Evolutionary conservation across 2,113 vertebrate genomes (phyloP).

Genomic region (Perccottus glenii): DNA sequence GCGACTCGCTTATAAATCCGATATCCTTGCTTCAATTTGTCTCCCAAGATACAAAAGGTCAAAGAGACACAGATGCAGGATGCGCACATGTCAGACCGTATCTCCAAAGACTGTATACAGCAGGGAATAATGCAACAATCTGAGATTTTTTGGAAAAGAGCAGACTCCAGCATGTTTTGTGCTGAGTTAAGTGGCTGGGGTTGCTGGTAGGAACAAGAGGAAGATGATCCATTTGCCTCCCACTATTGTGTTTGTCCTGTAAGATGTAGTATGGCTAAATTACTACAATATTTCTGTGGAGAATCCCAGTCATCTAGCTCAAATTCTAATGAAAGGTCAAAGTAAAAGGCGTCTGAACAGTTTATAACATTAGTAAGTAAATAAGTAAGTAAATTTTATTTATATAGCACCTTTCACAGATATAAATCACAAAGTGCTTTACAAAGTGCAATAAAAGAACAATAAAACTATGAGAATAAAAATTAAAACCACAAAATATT

Average conservation of each 20-base stretch:
- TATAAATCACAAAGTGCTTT: too few species aligned
- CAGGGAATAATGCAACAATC: constrained; percentile 1
- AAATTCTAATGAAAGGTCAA: too few species aligned
- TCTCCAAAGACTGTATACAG: constrained; percentile 1
- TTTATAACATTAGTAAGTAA: too few species aligned
- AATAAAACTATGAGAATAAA: too few species aligned
- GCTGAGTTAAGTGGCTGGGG: constrained; percentile 51
- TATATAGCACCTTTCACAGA: too few species aligned
- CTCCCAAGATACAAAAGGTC: constrained; percentile 16
- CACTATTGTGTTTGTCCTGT: constrained; percentile 52
- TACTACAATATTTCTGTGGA: too few species aligned
- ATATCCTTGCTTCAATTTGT: constrained; percentile 36
- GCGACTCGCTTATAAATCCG: constrained; percentile 14
- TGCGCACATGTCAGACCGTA: background rate
- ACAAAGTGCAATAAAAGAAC: too few species aligned
- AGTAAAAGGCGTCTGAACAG: too few species aligned
- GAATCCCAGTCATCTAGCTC: too few species aligned
- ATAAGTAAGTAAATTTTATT: too few species aligned
- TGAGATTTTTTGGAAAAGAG: constrained; percentile 10
- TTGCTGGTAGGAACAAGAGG: constrained; percentile 34
- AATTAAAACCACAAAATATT: too few species aligned
- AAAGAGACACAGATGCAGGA: constrained; percentile 9
- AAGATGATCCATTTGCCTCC: background rate
- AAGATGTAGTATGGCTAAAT: constrained; percentile 10
- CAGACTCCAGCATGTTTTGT: constrained; percentile 28